Conservation (phyloP, 2,888 invertebrate species). For the Hipparchia sbordonii region DNA sequence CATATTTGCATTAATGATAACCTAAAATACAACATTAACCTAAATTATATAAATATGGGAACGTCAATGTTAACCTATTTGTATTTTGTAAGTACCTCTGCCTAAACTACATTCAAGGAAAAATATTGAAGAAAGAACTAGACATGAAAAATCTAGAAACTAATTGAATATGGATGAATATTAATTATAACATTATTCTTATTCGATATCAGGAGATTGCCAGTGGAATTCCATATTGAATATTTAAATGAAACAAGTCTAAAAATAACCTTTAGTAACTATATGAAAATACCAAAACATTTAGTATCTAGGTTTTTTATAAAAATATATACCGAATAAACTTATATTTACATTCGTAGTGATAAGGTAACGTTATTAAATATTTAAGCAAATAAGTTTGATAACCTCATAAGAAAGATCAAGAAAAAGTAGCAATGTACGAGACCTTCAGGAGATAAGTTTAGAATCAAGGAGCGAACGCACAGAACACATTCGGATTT, state of each 20-base stretch:
- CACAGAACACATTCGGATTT: neutral
- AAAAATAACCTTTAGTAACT: neutral
- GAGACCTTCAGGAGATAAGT: constrained; percentile 6
- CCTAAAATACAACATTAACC: neutral
- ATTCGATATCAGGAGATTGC: neutral
- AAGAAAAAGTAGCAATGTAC: constrained; percentile 10
- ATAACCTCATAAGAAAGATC: constrained; percentile 14
- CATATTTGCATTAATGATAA: constrained; percentile 5
- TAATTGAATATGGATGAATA: neutral
- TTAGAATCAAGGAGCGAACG: neutral
- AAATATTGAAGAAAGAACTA: neutral
- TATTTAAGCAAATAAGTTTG: neutral
- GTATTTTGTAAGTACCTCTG: too few relatives aligned
- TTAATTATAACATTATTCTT: neutral
- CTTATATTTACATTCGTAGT: neutral
- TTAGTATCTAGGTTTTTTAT: neutral
- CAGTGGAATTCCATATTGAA: too few relatives aligned
- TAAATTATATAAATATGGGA: neutral
- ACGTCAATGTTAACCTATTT: constrained; percentile 5
- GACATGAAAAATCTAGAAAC: neutral
- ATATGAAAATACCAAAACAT: neutral
- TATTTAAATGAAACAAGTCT: too few relatives aligned
- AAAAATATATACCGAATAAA: too few relatives aligned
- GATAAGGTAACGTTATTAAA: constrained; percentile 3
- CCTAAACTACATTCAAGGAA: neutral